phyloP scores from a whole-genome alignment of 2,113 vertebrate genomes.

The Fulica atra region DNA sequence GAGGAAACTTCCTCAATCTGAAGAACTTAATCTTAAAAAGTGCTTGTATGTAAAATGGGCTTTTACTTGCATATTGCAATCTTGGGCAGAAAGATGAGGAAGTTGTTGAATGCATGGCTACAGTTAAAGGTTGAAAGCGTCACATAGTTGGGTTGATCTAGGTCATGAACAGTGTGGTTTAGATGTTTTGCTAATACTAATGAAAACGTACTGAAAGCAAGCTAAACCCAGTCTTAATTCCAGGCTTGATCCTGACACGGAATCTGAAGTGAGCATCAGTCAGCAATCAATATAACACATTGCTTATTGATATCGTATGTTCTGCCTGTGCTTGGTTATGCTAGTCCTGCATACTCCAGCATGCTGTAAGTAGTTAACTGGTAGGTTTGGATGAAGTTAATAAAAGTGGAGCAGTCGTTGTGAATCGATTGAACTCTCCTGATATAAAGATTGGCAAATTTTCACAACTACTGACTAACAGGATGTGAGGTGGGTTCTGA shows the following conservation, averaged over 20 bases:
- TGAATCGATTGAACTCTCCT: not conserved
- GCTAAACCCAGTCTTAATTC: not conserved
- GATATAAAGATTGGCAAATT: not conserved
- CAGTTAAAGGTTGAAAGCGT: not conserved
- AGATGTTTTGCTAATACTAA: not conserved
- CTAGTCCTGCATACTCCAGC: accelerated
- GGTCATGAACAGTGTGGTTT: not conserved
- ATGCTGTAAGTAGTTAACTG: not conserved
- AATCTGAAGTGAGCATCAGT: not conserved
- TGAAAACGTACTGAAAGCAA: not conserved
- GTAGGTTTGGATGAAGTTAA: not conserved
- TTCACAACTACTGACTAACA: not conserved
- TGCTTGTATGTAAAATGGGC: not conserved
- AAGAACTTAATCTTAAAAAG: not conserved
- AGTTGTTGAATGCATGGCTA: not conserved
- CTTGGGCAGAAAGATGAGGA: not conserved
- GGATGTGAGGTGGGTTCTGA: slow-evolving; percentile 5
- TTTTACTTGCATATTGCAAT: not conserved
- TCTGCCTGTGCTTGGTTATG: not conserved
- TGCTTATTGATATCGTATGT: not conserved
- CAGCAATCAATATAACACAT: not conserved
- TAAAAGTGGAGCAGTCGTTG: not conserved
- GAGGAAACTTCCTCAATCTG: slow-evolving; percentile 38
- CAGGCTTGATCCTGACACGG: not conserved
- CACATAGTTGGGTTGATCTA: not conserved